Base-by-base conservation (phyloP, 1,140 invertebrate genomes). In the Drosophila pachea region DNA sequence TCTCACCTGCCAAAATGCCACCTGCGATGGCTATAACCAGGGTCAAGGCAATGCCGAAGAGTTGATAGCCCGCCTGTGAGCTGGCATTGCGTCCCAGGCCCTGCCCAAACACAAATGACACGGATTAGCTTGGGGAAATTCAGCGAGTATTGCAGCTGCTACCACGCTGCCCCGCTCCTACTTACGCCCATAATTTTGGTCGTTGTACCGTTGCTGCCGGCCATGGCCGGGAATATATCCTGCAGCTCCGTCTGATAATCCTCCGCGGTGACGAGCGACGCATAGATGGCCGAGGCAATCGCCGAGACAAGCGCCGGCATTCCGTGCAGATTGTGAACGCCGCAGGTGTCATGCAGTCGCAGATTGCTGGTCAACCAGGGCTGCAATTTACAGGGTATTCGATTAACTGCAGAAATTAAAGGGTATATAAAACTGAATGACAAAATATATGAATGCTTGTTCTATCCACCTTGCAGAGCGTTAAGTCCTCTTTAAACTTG, bases 291-390 rank as follows among this genome's bases (percentile, higher is more conserved):
- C 0, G 95, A 94, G 31, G 95, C 92, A 38, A 98, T 84, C 42
- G 93, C 97, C 4, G 95, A 96, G 12, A 97, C 90, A 3, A 99
- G 86, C 11, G 95, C 97, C 0, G 98, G 97, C 94, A 99, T 96
- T 0, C 97, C 98, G 84, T 99, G 97, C 7, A 99, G 92, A 90
- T 99, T 99, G 90, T 99, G 93, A 0, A 99, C 97, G 2, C 98
- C 98, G 88, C 97, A 99, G 2, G 97, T 98, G 89, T 99, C 97
- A 82, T 96, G 94, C 42, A 99, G 90, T 50, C 93, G 92, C 4
- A 95, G 86, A 49, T 91, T 93, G 38, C 91, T 90, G 45, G 93
- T 91, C 33, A 98, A 88, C 40, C 92, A 89, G 22, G 96, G 95
- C 96, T 97, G 89, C 12, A 69, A 68, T 14, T 33, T 36, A 90